Conservation (phyloP, 2,113 vertebrate genomes). For the Perca schrenkii region DNA sequence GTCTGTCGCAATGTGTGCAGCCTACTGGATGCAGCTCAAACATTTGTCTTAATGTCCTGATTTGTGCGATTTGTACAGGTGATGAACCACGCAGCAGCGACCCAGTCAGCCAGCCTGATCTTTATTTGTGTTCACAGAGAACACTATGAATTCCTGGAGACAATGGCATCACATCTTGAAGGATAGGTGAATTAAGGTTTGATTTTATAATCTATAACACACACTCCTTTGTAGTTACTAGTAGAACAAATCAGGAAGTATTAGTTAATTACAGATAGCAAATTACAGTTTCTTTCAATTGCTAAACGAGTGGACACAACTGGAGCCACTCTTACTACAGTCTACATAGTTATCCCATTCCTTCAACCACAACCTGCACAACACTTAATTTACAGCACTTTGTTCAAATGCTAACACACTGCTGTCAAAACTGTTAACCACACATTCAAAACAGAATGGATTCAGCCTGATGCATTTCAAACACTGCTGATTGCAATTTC, state of each 20-base stretch:
- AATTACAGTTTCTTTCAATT: too few relatives aligned
- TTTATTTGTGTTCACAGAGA: constrained; percentile 90
- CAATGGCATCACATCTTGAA: constrained; percentile 79
- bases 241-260: not conserved
- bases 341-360: too few relatives aligned
- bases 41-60: not conserved
- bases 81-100: constrained; percentile 85
- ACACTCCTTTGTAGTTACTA: not conserved
- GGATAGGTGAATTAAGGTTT: constrained; percentile 83
- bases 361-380: too few relatives aligned
- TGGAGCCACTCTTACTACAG: too few relatives aligned
- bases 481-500: too few relatives aligned
- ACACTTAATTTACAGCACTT: too few relatives aligned
- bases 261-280: not conserved
- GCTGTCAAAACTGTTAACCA: too few relatives aligned
- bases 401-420: too few relatives aligned
- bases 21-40: not conserved
- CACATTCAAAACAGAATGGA: too few relatives aligned
- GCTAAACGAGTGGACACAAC: too few relatives aligned
- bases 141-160: constrained; percentile 87
- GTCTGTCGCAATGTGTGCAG: constrained; percentile 1
- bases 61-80: constrained; percentile 71
- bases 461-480: too few relatives aligned
- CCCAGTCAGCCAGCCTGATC: constrained; percentile 83
- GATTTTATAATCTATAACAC: not conserved